Conservation (phyloP, 2,113 vertebrate genomes). For the Rafetus swinhoei region DNA sequence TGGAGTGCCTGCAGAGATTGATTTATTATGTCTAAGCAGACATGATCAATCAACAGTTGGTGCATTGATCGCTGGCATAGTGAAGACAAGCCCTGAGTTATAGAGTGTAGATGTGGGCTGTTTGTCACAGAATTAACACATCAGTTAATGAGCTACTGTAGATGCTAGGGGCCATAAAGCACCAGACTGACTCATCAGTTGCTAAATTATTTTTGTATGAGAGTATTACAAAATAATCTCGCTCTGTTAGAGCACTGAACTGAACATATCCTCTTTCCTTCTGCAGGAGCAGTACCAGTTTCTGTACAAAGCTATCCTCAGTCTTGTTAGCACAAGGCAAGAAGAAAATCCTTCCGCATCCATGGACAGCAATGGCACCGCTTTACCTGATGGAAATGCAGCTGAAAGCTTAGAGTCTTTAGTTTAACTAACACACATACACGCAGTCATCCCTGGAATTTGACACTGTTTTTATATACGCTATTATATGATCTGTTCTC, state of each 20-base stretch:
- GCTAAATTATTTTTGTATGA: slow-evolving; percentile 23
- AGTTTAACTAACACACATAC: slow-evolving; percentile 78
- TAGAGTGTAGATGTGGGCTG: neutral
- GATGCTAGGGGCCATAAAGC: neutral
- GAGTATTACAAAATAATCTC: neutral
- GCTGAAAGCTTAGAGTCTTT: slow-evolving; percentile 94
- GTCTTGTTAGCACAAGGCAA: slow-evolving; percentile 91
- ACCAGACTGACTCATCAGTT: neutral
- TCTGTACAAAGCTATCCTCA: slow-evolving; percentile 95
- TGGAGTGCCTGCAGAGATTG: too few species aligned
- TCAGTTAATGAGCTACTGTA: neutral
- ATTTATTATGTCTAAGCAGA: too few species aligned
- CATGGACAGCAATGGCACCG: slow-evolving; percentile 87
- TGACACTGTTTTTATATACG: slow-evolving; percentile 44
- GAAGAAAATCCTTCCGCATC: slow-evolving; percentile 86
- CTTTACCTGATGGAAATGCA: slow-evolving; percentile 80
- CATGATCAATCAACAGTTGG: too few species aligned
- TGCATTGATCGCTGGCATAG: too few species aligned
- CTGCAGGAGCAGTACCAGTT: slow-evolving; percentile 95
- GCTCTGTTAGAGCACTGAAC: neutral
- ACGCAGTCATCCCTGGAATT: slow-evolving; percentile 17
- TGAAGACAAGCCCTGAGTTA: too few species aligned
- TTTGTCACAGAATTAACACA: slow-evolving; percentile 34
- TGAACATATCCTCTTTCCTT: slow-evolving; percentile 19
- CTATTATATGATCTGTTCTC: slow-evolving; percentile 50